Percentiles rank a stretch among this genome's conserved stretches.
Conservation (phyloP, 1,140 invertebrate species). For the Catajapyx aquilonaris region DNA sequence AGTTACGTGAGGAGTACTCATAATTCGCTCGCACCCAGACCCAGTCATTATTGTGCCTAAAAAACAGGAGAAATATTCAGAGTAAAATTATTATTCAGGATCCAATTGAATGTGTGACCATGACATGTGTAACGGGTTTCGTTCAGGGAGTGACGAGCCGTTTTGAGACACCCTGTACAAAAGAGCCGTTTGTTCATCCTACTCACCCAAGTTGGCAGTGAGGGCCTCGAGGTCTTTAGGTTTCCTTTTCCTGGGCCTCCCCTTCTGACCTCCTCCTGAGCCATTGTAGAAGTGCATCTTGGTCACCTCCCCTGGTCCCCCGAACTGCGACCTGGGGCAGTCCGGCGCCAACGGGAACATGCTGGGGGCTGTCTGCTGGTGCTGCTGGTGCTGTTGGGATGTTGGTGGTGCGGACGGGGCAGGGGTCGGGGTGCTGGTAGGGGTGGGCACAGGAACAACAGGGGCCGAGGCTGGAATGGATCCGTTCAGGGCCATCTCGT, state of each 20-base stretch:
- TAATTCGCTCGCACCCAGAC: too few relatives aligned
- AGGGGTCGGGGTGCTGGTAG: slow-evolving; percentile 1
- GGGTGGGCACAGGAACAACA: slow-evolving; percentile 14
- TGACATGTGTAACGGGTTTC: too few relatives aligned
- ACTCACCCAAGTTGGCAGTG: slow-evolving; percentile 61
- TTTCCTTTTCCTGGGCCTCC: slow-evolving; percentile 74
- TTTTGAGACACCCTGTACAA: too few relatives aligned
- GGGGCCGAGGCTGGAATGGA: neutral
- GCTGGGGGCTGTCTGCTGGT: slow-evolving; percentile 23
- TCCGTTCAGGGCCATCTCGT: slow-evolving; percentile 36
- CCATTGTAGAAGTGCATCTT: slow-evolving; percentile 46
- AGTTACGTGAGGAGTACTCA: too few relatives aligned
- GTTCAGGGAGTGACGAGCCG: too few relatives aligned
- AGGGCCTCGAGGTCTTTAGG: slow-evolving; percentile 66
- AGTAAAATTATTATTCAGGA: too few relatives aligned
- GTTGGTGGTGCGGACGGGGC: slow-evolving; percentile 17
- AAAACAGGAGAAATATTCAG: too few relatives aligned
- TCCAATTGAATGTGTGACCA: too few relatives aligned
- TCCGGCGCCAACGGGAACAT: slow-evolving; percentile 21
- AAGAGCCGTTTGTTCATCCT: too few relatives aligned
- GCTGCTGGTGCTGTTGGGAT: slow-evolving; percentile 23
- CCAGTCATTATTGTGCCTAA: too few relatives aligned
- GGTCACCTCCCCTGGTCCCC: slow-evolving; percentile 20
- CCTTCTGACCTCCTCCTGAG: slow-evolving; percentile 56
- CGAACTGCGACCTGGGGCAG: slow-evolving; percentile 12